Conservation (phyloP, 2,888 invertebrate genomes). For the Eristalinus sepulchralis region DNA sequence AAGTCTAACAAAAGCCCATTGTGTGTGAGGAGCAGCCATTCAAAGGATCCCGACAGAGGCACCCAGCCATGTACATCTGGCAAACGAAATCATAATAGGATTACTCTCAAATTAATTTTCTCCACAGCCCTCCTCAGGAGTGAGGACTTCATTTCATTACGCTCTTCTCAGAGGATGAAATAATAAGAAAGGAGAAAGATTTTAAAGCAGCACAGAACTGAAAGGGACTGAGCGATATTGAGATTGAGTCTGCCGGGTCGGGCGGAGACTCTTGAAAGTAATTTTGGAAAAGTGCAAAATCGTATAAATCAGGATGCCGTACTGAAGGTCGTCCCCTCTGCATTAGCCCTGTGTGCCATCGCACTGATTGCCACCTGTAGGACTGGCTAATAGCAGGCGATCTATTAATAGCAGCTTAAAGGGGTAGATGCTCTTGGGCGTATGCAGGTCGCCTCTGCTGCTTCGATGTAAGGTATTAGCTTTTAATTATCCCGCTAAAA, state of each 20-base stretch:
- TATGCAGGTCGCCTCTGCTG: neutral
- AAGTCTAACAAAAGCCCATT: neutral
- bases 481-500: constrained; percentile 33
- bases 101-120: constrained; percentile 33
- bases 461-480: constrained; percentile 31
- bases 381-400: neutral
- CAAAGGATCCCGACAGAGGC: neutral
- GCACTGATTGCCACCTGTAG: neutral
- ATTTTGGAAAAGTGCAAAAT: neutral
- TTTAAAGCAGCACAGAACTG: neutral
- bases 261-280: neutral
- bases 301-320: neutral
- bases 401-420: constrained; percentile 22
- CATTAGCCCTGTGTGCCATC: neutral
- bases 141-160: neutral
- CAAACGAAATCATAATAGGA: constrained; percentile 8
- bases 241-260: neutral
- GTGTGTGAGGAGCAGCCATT: neutral
- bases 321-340: neutral
- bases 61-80: neutral
- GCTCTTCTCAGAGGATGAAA: neutral
- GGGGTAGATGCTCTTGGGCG: neutral
- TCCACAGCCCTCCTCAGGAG: neutral
- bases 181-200: neutral
- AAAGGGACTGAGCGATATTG: neutral